A percentile compares a stretch with the other conserved stretches of the same genome.
These are phyloP conservation scores for Watersipora subatra DNA, from an alignment of 1,140 invertebrate genomes.

Conservation along the genomic window DNA sequence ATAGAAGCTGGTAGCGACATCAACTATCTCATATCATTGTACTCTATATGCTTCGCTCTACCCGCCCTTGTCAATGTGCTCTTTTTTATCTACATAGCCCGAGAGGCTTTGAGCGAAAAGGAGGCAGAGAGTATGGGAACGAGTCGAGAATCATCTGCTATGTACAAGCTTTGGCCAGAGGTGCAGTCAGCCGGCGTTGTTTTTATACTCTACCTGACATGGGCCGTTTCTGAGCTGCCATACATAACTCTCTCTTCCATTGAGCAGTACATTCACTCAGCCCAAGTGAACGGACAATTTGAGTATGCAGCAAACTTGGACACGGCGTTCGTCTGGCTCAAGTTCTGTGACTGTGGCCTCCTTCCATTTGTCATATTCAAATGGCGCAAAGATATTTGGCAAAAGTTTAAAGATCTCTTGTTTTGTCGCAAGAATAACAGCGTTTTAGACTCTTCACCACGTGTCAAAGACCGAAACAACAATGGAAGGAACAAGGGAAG, in stretches of 20 bases:
- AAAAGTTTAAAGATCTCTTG: constrained; percentile 23
- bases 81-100: neutral
- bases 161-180: constrained; percentile 15
- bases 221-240: constrained; percentile 23
- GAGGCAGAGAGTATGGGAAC: neutral
- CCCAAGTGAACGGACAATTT: constrained; percentile 12
- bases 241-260: constrained; percentile 21
- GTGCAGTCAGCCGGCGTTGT: constrained; percentile 16
- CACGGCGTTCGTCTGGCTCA: constrained; percentile 24
- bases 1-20: neutral
- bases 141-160: neutral
- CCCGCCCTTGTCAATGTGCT: neutral
- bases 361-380: constrained; percentile 22
- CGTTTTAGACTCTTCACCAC: constrained; percentile 20
- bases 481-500: constrained; percentile 7
- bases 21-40: neutral
- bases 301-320: constrained; percentile 20
- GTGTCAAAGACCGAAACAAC: constrained; percentile 1
- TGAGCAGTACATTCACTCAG: constrained; percentile 18
- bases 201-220: constrained; percentile 18
- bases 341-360: constrained; percentile 21
- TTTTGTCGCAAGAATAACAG: constrained; percentile 27
- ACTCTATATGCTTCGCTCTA: neutral
- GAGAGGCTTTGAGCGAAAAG: neutral
- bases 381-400: constrained; percentile 28